Evolutionary conservation across 2,113 vertebrate species (phyloP).

Genomic region (Tenebrosternarchus preto): DNA sequence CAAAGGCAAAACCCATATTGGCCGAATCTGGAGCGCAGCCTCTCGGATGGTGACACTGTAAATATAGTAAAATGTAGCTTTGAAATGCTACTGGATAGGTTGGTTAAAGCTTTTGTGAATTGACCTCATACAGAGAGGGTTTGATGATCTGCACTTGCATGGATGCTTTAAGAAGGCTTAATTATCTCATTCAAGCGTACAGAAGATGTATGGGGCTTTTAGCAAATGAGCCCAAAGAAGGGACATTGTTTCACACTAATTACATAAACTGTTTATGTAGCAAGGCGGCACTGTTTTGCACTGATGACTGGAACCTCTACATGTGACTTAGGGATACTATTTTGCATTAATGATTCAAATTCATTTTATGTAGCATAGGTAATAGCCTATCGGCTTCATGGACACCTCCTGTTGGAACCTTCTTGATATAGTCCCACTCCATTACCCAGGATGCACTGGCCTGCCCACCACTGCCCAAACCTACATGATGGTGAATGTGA

Average conservation of each 20-base stretch:
- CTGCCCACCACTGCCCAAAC: too few species aligned
- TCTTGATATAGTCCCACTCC: slow-evolving; percentile 11
- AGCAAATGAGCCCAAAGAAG: slow-evolving; percentile 20
- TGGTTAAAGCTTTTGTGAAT: too few species aligned
- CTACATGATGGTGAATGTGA: neutral
- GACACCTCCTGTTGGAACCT: slow-evolving; percentile 21
- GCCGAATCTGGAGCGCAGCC: too few species aligned
- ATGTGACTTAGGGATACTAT: neutral
- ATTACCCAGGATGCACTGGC: neutral
- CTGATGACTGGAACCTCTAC: slow-evolving; percentile 25
- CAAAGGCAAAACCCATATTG: too few species aligned
- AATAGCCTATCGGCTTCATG: slow-evolving; percentile 19
- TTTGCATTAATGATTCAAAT: too few species aligned
- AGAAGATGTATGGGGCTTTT: slow-evolving; percentile 23
- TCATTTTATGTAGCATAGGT: neutral
- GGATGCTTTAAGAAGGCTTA: neutral
- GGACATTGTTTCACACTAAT: slow-evolving; percentile 28
- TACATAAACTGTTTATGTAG: slow-evolving; percentile 25
- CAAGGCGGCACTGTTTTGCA: slow-evolving; percentile 3
- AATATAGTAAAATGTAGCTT: too few species aligned
- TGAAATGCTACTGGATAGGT: too few species aligned
- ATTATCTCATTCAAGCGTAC: slow-evolving; percentile 20
- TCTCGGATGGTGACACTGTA: too few species aligned
- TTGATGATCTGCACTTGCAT: neutral
- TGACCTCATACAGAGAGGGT: neutral